phyloP scores from a whole-genome alignment of 2,797 vertebrate species.

The Mormyrops boulengeri region DNA sequence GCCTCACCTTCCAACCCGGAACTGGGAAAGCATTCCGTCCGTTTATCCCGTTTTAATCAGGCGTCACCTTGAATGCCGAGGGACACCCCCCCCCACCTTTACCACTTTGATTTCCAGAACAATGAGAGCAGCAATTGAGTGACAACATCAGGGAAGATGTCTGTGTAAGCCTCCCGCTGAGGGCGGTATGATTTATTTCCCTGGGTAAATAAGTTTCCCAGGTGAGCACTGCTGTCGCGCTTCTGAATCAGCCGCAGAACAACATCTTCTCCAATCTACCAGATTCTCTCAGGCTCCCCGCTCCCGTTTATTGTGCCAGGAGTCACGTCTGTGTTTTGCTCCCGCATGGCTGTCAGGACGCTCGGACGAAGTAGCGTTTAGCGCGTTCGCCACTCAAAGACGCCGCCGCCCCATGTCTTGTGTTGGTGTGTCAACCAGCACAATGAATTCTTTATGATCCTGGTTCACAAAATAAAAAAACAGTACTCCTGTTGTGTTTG shows the following conservation, averaged over 20 bases:
- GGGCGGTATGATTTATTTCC: neutral
- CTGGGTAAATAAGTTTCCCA: neutral
- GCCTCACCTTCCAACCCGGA: slow-evolving; percentile 12
- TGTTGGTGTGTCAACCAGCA: neutral
- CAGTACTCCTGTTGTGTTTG: neutral
- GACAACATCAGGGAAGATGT: neutral
- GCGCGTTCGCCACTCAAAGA: neutral
- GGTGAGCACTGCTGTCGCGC: neutral
- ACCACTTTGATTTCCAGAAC: neutral
- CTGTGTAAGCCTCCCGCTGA: neutral
- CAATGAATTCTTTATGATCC: neutral
- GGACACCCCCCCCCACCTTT: neutral
- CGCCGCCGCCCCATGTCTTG: neutral
- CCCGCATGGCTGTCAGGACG: neutral
- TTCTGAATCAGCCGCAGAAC: neutral
- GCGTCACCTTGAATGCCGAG: neutral
- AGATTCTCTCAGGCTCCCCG: neutral
- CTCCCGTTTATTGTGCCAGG: neutral
- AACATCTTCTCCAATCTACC: neutral
- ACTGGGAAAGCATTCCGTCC: neutral
- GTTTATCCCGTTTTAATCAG: slow-evolving; percentile 20
- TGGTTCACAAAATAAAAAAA: neutral
- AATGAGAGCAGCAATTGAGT: neutral
- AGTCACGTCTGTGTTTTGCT: neutral
- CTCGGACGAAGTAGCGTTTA: neutral